A percentile compares a stretch with the other conserved stretches of the same genome.
These are phyloP conservation scores for Protomyctophum bolini DNA, from an alignment of 2,113 vertebrate species.

Conservation along the genomic window DNA sequence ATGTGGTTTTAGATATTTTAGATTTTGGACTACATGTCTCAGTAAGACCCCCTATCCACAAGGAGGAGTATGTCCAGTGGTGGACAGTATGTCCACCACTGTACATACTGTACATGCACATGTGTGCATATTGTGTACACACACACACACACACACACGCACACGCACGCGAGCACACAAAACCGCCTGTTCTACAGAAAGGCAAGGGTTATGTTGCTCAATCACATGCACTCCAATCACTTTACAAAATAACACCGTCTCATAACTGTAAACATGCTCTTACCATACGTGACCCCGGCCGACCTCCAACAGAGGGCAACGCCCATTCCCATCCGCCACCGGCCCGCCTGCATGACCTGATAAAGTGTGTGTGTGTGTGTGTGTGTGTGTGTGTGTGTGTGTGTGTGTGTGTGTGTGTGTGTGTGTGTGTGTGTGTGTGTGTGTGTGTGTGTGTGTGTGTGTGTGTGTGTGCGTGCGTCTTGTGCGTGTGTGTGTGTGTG, in stretches of 20 bases:
- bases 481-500: conserved; percentile 13
- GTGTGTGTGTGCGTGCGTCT: too few relatives aligned
- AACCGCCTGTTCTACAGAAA: neutral
- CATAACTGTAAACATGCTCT: neutral
- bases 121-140: neutral
- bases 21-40: too few relatives aligned
- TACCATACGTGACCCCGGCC: neutral
- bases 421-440: neutral
- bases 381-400: neutral
- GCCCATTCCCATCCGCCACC: neutral
- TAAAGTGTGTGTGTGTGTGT: neutral
- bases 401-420: conserved; percentile 6
- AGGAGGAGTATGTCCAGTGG: too few relatives aligned
- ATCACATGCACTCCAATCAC: conserved; percentile 11
- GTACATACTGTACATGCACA: too few relatives aligned
- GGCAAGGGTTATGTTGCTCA: neutral
- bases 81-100: too few relatives aligned
- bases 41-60: too few relatives aligned
- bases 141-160: conserved; percentile 8
- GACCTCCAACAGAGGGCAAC: neutral
- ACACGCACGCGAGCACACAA: neutral
- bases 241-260: neutral
- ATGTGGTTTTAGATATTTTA: too few relatives aligned
- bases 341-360: neutral
- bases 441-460: too few relatives aligned